phyloP scores from a whole-genome alignment of 2,113 vertebrate species.

The Gopherus flavomarginatus region DNA sequence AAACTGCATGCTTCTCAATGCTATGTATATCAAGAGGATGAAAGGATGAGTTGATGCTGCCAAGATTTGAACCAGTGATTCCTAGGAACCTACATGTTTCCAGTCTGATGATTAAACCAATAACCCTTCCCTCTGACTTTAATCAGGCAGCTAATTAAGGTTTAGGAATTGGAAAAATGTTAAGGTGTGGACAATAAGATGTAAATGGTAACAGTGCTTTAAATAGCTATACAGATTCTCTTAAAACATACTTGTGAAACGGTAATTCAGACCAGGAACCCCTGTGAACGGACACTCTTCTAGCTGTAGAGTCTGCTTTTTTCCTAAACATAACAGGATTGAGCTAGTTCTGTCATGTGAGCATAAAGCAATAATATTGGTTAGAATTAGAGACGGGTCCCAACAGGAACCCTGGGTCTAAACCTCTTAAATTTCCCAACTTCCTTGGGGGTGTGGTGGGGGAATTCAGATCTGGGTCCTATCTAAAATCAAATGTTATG shows the following conservation, averaged over 20 bases:
- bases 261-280: not conserved
- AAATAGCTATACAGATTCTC: rapidly evolving
- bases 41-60: rapidly evolving
- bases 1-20: not conserved
- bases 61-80: not conserved
- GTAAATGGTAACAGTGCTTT: not conserved
- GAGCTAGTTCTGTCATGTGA: not conserved
- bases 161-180: not conserved
- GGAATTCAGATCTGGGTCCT: not conserved
- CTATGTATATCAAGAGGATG: rapidly evolving
- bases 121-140: not conserved
- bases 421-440: rapidly evolving
- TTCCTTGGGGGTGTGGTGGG: not conserved
- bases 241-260: not conserved
- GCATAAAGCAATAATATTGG: rapidly evolving
- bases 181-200: not conserved
- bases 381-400: not conserved
- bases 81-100: not conserved
- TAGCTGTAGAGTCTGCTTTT: not conserved
- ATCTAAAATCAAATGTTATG: not conserved
- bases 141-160: not conserved
- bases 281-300: rapidly evolving
- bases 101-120: not conserved
- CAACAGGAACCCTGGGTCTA: not conserved
- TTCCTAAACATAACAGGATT: rapidly evolving